Evolutionary conservation across 2,113 vertebrate species (phyloP), one percentile per base, ranked within the genome.

Genomic region (Bettongia penicillata): DNA sequence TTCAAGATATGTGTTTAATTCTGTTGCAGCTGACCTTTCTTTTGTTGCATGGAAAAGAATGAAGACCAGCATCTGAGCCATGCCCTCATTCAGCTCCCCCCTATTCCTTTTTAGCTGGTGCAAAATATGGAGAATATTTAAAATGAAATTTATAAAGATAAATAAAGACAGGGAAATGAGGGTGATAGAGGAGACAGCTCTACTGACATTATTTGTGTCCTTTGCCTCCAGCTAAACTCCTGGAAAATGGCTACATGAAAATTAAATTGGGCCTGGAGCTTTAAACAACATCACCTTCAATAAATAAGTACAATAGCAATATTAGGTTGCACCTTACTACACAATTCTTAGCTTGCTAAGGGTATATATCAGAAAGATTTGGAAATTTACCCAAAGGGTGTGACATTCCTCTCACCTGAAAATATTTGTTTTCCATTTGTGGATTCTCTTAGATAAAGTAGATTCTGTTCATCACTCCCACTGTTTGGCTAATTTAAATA

Each of bases 191-290:
- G 16, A 91, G 53, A 93, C 57, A 96, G 90, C n/a, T 90, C 89
- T 55, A 94, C 93, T 93, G 96, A 16, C 51, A 92, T 10, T 47
- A 95, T 23, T 94, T 90, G 48, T 53, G 61, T 97, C 92, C 92
- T 96, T 95, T 95, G 84, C 90, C 94, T 96, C 16, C 52, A 94
- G 93, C 53, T 94, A 97, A 91, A 91, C 94, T 96, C 90, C 0
- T 96, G 2, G 51, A 94, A 97, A 95, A 57, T 53, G 25, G 93
- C 93, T 96, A 94, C 50, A 51, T 94, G 93, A 89, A 96, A 96
- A 97, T 92, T 95, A 93, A 97, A 96, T 90, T 94, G 53, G 94
- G 94, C 95, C 94, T 48, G 53, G 95, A 98, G 92, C 50, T 95
- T 97, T 95, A 95, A 77, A 93, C 90, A 48, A 48, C 97, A 90